A percentile compares a stretch with the other conserved stretches of the same genome.
phyloP scores from a whole-genome alignment of 2,113 vertebrate species.

The Mesoclemmys tuberculata region DNA sequence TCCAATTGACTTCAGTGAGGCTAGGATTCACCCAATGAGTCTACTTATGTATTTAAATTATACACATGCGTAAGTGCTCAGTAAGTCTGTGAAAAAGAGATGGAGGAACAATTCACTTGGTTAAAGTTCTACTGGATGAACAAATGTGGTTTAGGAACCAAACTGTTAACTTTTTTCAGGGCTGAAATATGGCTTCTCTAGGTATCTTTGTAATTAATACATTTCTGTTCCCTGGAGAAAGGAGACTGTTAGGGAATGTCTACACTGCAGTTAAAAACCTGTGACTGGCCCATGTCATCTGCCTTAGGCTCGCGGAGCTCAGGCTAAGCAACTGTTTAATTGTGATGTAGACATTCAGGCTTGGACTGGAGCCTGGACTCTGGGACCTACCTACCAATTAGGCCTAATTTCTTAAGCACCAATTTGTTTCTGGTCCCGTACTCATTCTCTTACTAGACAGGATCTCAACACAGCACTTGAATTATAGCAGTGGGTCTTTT shows the following conservation, averaged over 20 bases:
- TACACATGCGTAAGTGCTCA: not conserved
- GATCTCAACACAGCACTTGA: no score
- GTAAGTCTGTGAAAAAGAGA: not conserved
- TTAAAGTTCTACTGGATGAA: not conserved
- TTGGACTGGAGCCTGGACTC: no score
- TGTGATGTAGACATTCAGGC: no score
- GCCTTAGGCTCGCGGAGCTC: no score
- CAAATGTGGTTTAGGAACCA: not conserved
- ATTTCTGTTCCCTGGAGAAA: not conserved
- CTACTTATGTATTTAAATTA: not conserved
- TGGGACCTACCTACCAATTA: no score
- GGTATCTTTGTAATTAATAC: not conserved
- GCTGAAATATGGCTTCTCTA: not conserved
- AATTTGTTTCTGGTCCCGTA: no score
- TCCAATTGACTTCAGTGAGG: not conserved
- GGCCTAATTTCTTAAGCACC: no score
- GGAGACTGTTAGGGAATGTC: not conserved
- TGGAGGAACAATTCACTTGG: not conserved
- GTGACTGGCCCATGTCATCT: no score
- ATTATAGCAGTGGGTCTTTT: no score
- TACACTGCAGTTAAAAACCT: no score
- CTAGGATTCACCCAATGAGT: not conserved
- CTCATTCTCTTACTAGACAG: no score
- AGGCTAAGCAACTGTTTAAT: no score
- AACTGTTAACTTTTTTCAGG: not conserved